phyloP scores from a whole-genome alignment of 2,888 invertebrate genomes.

The Synergus japonicus region DNA sequence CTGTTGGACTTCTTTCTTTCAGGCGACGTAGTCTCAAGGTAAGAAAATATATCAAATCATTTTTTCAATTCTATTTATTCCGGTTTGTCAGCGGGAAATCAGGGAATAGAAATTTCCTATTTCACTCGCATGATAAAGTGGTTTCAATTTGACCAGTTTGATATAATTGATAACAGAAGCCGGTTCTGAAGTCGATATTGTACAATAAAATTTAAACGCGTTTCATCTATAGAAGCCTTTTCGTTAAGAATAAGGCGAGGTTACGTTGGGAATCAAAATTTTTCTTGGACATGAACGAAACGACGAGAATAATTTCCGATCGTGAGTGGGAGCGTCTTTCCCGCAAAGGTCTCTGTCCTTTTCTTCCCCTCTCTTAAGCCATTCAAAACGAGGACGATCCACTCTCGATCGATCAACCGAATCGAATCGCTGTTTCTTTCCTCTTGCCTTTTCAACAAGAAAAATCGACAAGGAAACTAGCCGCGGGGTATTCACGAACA shows the following conservation, averaged over 20 bases:
- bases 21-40: neutral
- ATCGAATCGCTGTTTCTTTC: slow-evolving; percentile 34
- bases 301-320: slow-evolving; percentile 53
- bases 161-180: too few species aligned
- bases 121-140: too few species aligned
- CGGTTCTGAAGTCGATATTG: too few species aligned
- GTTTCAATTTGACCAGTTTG: too few species aligned
- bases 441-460: neutral
- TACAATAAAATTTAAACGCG: neutral
- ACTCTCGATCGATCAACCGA: slow-evolving; percentile 47
- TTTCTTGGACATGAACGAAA: slow-evolving; percentile 51
- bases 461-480: neutral
- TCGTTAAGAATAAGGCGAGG: neutral
- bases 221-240: neutral
- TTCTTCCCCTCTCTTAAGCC: slow-evolving; percentile 51
- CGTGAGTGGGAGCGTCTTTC: slow-evolving; percentile 56
- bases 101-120: too few species aligned
- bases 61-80: neutral
- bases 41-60: neutral
- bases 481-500: neutral
- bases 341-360: slow-evolving; percentile 55
- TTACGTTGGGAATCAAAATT: slow-evolving; percentile 39
- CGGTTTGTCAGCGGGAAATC: too few species aligned
- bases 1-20: neutral
- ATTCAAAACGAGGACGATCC: slow-evolving; percentile 53